Conservation (phyloP, 2,888 invertebrate genomes). For the Spicauda simplicius region DNA sequence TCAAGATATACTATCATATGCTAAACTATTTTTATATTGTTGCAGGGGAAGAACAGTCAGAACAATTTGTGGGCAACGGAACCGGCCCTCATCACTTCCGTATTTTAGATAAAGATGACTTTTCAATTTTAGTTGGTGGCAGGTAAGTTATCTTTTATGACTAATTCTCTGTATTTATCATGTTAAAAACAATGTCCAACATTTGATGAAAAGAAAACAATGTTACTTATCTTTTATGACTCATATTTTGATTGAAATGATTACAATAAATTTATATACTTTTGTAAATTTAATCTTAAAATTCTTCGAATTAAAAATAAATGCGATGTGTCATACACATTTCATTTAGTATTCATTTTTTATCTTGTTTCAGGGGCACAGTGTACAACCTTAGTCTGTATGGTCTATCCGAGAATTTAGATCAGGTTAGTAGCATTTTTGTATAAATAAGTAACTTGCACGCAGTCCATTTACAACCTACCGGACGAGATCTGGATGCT, state of each 20-base stretch:
- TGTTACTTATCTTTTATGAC: background rate
- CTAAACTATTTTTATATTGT: constrained; percentile 62
- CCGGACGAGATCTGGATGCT: background rate
- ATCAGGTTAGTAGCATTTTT: constrained; percentile 83
- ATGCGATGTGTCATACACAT: no score
- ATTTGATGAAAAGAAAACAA: background rate
- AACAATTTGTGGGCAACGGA: constrained; percentile 91
- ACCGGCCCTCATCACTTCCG: constrained; percentile 94
- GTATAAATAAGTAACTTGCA: background rate
- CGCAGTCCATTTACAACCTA: background rate
- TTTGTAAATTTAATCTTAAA: no score
- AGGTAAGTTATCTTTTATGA: constrained; percentile 84
- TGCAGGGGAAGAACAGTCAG: constrained; percentile 87
- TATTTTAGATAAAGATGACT: constrained; percentile 93
- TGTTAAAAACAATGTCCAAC: background rate
- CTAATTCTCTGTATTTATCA: background rate
- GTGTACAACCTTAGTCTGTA: constrained; percentile 95
- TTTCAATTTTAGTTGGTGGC: constrained; percentile 94
- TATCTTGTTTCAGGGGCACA: constrained; percentile 86
- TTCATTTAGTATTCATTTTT: background rate
- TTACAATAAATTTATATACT: no score
- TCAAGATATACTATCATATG: no score
- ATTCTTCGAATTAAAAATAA: no score
- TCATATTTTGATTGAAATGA: no score
- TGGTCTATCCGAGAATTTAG: constrained; percentile 91